Conservation (phyloP, 2,888 invertebrate genomes). For the Boloria selene region DNA sequence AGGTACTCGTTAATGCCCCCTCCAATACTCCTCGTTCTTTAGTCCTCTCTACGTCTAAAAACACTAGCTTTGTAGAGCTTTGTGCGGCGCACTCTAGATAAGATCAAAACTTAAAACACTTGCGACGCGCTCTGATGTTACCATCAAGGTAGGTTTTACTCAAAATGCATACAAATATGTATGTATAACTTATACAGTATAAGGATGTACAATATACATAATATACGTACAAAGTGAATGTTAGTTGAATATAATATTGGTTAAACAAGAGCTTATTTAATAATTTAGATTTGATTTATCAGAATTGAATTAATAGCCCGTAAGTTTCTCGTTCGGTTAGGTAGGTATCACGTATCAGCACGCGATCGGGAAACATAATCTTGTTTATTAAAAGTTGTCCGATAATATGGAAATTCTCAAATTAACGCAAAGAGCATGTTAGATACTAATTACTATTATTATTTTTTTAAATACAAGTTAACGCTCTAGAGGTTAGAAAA, state of each 20-base stretch:
- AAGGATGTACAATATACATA: not conserved
- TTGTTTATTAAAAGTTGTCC: slow-evolving; percentile 1
- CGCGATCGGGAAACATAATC: slow-evolving; percentile 17
- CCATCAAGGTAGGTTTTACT: not conserved
- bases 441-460: too few species aligned
- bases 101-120: slow-evolving; percentile 11
- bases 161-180: too few species aligned
- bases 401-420: too few species aligned
- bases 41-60: slow-evolving; percentile 17
- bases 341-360: slow-evolving; percentile 11
- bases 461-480: too few species aligned
- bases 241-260: too few species aligned
- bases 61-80: slow-evolving; percentile 18
- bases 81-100: slow-evolving; percentile 11
- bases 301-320: slow-evolving; percentile 4
- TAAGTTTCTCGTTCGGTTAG: not conserved
- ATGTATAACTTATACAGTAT: not conserved
- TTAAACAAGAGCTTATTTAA: not conserved
- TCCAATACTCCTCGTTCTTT: slow-evolving; percentile 16
- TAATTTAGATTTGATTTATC: not conserved
- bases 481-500: too few species aligned
- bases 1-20: slow-evolving; percentile 16
- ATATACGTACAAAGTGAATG: too few species aligned
- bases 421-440: not conserved
- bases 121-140: not conserved